Base-by-base conservation (phyloP, 2,888 invertebrate species). In the Tineola bisselliella region DNA sequence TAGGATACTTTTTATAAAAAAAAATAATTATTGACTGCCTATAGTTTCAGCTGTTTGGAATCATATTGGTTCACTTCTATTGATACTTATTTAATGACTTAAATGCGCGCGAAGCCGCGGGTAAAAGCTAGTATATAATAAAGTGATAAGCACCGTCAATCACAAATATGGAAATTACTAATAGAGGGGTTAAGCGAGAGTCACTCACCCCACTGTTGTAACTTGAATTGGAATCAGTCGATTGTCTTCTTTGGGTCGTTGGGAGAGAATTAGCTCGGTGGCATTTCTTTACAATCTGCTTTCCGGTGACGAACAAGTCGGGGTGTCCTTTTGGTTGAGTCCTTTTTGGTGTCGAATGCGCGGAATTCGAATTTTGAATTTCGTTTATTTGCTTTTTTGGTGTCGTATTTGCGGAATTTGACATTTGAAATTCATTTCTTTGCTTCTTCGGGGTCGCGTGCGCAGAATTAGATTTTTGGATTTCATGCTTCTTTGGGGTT, bases 201-300 rank as follows among this genome's bases (percentile, higher is more conserved):
- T 48, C 17, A 48, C 48, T 48, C 15, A 48, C 48, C 48, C 48
- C 48, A 48, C 69, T 71, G 1, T 25, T 33, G 12, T 18, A 64
- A 44, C 61, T 68, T 63, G 0, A 72, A 61, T 0, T 66, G 59
- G 68, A 67, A 38, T 80, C 81, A 0, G 65, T 63, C 0, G 81
- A 76, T 0, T 70, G 75, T 0, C 82, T 71, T 0, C 83, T 67
- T 63, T 75, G 73, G 0, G 72, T 63, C 0, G 76, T 81, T 0
- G 86, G 84, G 0, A 86, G 70, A 0, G 86, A 87, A 65, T 80
- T 83, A 0, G 84, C 81, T 3, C 86, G 69, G 62, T 86, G 84
- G 0, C 70, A 65, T 62, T 75, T 80, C 62, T 77, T 84, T 10
- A 75, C 62, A 0, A 84, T 71, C 64, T 81, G 84, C 25, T 78